These are phyloP conservation scores for Formica selysi DNA, from an alignment of 1,140 invertebrate genomes.

Conservation along the genomic window DNA sequence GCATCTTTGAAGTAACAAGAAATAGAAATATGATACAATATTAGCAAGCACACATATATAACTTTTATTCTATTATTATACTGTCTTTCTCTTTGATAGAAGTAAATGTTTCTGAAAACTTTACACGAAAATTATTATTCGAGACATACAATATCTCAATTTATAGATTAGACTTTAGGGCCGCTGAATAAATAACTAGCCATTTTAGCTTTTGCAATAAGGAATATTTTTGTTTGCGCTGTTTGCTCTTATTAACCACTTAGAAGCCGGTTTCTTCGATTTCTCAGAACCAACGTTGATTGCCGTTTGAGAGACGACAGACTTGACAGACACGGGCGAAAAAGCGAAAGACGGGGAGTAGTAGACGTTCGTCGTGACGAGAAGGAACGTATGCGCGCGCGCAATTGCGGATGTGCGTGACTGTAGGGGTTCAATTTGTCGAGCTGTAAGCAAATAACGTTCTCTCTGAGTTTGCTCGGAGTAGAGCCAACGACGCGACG, in stretches of 20 bases:
- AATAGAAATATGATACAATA: not conserved
- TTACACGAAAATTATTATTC: not conserved
- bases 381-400: not conserved
- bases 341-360: not conserved
- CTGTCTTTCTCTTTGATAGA: not conserved
- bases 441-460: conserved; percentile 84
- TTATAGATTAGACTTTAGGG: not conserved
- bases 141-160: not conserved
- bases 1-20: not conserved
- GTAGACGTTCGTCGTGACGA: conserved; percentile 29
- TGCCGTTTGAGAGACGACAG: conserved; percentile 14
- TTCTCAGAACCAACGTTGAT: conserved; percentile 7
- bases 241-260: not conserved
- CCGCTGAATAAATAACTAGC: no score
- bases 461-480: conserved; percentile 83
- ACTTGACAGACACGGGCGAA: not conserved
- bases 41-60: not conserved
- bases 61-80: not conserved
- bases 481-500: conserved; percentile 80
- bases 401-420: conserved; percentile 23
- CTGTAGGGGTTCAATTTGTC: conserved; percentile 82
- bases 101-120: not conserved
- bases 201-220: not conserved
- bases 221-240: not conserved
- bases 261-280: not conserved